phyloP scores from a whole-genome alignment of 2,888 invertebrate genomes.

The Glyphotaelius pellucidus region DNA sequence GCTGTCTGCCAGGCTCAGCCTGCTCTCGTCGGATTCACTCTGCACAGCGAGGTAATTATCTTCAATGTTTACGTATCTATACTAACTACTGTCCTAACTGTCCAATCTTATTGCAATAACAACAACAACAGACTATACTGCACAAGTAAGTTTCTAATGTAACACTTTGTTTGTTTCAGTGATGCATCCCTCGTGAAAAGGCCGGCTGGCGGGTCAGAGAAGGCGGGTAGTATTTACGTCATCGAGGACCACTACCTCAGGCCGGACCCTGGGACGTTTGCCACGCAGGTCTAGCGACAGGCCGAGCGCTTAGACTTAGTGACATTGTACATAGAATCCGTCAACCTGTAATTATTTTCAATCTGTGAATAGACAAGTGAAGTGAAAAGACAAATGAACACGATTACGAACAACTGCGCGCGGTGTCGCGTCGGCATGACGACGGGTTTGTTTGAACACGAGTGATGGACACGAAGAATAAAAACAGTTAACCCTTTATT shows the following conservation, averaged over 20 bases:
- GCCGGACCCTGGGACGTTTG: conserved; percentile 82
- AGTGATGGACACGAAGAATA: conserved; percentile 11
- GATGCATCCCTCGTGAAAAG: conserved; percentile 84
- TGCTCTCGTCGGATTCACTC: conserved; percentile 72
- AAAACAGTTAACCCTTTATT: conserved; percentile 10
- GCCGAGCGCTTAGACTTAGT: conserved; percentile 51
- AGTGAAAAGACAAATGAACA: conserved; percentile 38
- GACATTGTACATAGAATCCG: conserved; percentile 63
- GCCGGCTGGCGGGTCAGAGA: conserved; percentile 79
- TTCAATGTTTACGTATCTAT: conserved; percentile 7
- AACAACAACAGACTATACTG: not conserved
- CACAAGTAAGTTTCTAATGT: conserved; percentile 29
- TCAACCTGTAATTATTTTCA: conserved; percentile 61
- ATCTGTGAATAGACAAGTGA: conserved; percentile 58
- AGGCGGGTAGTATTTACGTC: conserved; percentile 79
- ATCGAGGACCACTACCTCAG: conserved; percentile 85
- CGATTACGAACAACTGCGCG: conserved; percentile 47
- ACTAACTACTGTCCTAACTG: not conserved
- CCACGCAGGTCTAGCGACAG: conserved; percentile 85
- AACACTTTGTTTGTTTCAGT: conserved; percentile 74
- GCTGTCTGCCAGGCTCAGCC: conserved; percentile 71
- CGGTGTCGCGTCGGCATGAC: conserved; percentile 52
- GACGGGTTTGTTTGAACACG: conserved; percentile 49
- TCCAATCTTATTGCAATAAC: conserved; percentile 10
- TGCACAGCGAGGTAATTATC: conserved; percentile 74